Evolutionary conservation across 2,888 invertebrate species (phyloP), one percentile per base, ranked within the genome.

Genomic region (Rotaria socialis): DNA sequence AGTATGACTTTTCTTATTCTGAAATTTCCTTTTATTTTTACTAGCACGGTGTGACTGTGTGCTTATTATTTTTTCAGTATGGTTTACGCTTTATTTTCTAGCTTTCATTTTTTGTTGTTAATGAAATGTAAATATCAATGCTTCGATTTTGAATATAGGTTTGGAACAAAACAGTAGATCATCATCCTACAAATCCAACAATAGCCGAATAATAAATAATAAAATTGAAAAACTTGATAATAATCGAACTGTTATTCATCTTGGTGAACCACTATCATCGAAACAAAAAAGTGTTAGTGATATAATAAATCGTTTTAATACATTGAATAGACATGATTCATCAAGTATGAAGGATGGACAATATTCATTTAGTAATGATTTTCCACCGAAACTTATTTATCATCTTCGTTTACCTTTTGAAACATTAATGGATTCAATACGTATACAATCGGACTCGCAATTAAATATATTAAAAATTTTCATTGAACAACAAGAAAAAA

Each of bases 291-390:
- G 24, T 24, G 75, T 80, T 24, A 80, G 24, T 24, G 75, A 80
- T 47, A 80, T 80, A 24, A 80, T 80, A 2, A 80, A 80, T 80
- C 75, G 75, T 47, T 80, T 80, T 80, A 80, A 80, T 80, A 47
- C 67, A 27, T 67, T 67, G 11, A 16, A 67, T 19, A 67, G 35
- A 67, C 35, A 35, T 67, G 8, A n/a, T 11, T 1, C 27, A 35
- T 4, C 14, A 14, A 27, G 35, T 67, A 35, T 67, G 0, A 16
- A 14, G 11, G 75, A 80, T 80, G 75, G 75, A 43, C 47, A 80
- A 43, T 47, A 80, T 47, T 43, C 43, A 43, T 80, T 80, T 80
- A 80, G 43, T 7, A 43, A 22, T 47, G 75, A 80, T 43, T 22
- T 8, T 3, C 75, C 43, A 43, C 75, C 43, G 2, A 43, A 2